These are phyloP conservation scores for Drosophila meridionalis DNA, from an alignment of 2,888 invertebrate genomes.

Conservation along the genomic window DNA sequence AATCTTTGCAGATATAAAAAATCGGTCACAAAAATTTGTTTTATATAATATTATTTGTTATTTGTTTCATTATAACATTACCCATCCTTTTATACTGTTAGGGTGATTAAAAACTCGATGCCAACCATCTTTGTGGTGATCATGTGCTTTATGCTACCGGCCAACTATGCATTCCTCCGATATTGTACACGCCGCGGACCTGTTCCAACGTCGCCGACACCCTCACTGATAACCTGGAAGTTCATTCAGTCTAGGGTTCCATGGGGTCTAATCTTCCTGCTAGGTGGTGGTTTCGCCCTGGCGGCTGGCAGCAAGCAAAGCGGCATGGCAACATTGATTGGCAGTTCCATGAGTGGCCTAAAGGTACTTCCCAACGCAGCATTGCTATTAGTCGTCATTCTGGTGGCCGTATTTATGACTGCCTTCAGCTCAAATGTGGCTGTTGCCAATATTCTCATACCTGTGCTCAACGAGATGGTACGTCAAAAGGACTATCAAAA, in stretches of 20 bases:
- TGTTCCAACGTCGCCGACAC: conserved; percentile 87
- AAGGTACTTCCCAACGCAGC: conserved; percentile 87
- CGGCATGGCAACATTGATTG: conserved; percentile 91
- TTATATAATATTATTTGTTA: neutral
- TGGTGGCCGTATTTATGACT: conserved; percentile 92
- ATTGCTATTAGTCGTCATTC: conserved; percentile 91
- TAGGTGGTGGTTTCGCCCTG: conserved; percentile 96
- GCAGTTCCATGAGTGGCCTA: conserved; percentile 89
- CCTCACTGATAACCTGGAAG: conserved; percentile 93
- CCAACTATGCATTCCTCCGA: conserved; percentile 90
- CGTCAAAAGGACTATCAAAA: conserved; percentile 35
- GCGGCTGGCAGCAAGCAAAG: conserved; percentile 94
- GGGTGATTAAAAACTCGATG: conserved; percentile 91
- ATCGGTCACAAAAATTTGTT: neutral
- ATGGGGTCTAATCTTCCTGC: conserved; percentile 94
- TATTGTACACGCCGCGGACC: conserved; percentile 86
- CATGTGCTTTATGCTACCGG: conserved; percentile 93
- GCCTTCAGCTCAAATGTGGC: conserved; percentile 97
- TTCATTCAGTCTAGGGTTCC: conserved; percentile 93
- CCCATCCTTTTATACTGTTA: conserved; percentile 81
- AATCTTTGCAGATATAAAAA: too few species aligned
- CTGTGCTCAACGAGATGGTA: conserved; percentile 92
- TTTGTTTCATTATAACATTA: neutral
- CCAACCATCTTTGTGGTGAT: conserved; percentile 93
- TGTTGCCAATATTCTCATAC: conserved; percentile 94